These are phyloP conservation scores for Hirudinaria manillensis DNA, from an alignment of 2,888 invertebrate species.

Conservation along the genomic window DNA sequence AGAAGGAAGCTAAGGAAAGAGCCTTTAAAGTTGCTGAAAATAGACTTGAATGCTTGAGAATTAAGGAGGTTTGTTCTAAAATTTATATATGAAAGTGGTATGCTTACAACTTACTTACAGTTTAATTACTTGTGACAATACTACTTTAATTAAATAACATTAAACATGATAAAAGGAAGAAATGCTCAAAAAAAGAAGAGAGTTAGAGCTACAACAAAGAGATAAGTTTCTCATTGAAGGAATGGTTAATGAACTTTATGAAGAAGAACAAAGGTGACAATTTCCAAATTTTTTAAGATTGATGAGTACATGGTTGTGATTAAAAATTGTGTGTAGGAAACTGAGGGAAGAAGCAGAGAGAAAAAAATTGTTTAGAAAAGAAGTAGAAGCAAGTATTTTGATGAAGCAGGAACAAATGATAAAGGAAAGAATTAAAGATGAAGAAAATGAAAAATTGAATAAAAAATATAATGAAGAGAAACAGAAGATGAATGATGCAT, in stretches of 20 bases:
- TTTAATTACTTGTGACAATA: neutral
- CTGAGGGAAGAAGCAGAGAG: neutral
- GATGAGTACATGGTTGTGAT: neutral
- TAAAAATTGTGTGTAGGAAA: neutral
- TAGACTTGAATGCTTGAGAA: too few species aligned
- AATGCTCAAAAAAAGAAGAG: neutral
- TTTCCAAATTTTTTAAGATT: neutral
- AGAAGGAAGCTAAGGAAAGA: neutral
- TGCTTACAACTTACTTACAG: neutral
- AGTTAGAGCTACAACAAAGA: neutral
- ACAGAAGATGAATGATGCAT: neutral
- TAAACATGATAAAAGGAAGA: neutral
- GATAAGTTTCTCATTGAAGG: conserved; percentile 5
- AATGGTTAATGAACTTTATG: conserved; percentile 3
- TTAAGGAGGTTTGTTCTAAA: too few species aligned
- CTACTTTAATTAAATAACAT: neutral
- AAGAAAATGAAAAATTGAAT: conserved; percentile 9
- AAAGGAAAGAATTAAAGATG: neutral
- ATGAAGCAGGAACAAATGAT: neutral
- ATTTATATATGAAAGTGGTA: too few species aligned
- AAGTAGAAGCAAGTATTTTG: neutral
- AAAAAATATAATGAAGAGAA: neutral
- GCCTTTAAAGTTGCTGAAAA: too few species aligned
- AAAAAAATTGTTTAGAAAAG: neutral
- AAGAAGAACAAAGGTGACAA: conserved; percentile 8